Conservation (phyloP, 2,797 vertebrate species). For the Melanotaenia pygmaea region DNA sequence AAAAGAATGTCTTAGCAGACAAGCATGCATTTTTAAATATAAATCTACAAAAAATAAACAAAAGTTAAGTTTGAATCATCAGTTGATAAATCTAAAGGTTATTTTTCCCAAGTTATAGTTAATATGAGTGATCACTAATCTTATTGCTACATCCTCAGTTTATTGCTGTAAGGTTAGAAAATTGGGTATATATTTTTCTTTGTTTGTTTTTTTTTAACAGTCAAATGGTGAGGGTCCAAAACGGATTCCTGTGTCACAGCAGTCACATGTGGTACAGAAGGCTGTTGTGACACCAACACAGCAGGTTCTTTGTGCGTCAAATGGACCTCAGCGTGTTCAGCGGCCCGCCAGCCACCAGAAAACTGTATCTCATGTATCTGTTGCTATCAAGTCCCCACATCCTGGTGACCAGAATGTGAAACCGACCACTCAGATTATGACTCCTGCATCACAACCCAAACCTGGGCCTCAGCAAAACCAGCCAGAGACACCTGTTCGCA, state of each 20-base stretch:
- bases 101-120: background rate
- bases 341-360: conserved; percentile 74
- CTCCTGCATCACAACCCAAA: conserved; percentile 45
- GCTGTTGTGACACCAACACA: conserved; percentile 69
- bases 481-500: conserved; percentile 27
- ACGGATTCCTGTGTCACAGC: conserved; percentile 85
- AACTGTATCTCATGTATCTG: conserved; percentile 7
- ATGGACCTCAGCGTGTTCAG: conserved; percentile 83
- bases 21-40: background rate
- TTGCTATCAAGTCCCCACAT: conserved; percentile 35
- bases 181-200: background rate
- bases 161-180: background rate
- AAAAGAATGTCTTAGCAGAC: background rate
- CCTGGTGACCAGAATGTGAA: conserved; percentile 70
- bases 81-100: background rate
- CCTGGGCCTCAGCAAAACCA: conserved; percentile 45
- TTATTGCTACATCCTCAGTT: background rate
- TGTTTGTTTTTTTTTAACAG: conserved; percentile 46
- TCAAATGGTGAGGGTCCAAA: conserved; percentile 78
- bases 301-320: conserved; percentile 80
- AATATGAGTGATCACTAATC: too few species aligned
- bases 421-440: conserved; percentile 42
- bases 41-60: background rate
- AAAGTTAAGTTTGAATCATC: background rate
- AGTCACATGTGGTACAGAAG: conserved; percentile 63